Base-by-base conservation (phyloP, 2,888 invertebrate genomes). In the Tenthredo notha region DNA sequence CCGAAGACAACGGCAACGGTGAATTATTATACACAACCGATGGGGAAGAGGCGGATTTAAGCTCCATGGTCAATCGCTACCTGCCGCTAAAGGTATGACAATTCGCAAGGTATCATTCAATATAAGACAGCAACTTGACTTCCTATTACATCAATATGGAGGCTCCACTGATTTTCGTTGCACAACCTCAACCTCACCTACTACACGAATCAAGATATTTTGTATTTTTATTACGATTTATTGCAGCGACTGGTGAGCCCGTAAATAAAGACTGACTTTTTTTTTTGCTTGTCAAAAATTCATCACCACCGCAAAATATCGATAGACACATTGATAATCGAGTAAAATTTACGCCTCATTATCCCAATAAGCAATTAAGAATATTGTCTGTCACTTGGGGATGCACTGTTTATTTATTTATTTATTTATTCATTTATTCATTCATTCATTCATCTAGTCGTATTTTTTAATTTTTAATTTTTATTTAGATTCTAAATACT, bases 11-110 rank as follows among this genome's bases (percentile, higher is more conserved):
- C 94, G 94, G 95, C 89, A 96, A 96, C 92, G 96, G 96, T 86
- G 95, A 96, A 88, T 94, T 95, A 91, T 94, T 97, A 92, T 97
- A 95, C 94, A 93, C 94, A 37, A 89, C 90, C 87, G 94, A 95
- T 88, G 95, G 95, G 92, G 95, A 95, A 93, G 95, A 95, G 88
- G 94, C 94, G 89, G 95, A 95, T 94, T 94, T 97, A 92, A 94
- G 95, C 93, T 94, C 94, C 87, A 93, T 96, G 91, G 95, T 97
- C 87, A 97, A 97, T 93, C 95, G 95, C 86, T 97, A 96, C 94
- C 94, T 97, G 90, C 97, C 97, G 29, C 93, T 97, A 86, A 96
- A 96, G 95, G 97, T 97, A 95, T 91, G 92, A 90, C 86, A 84
- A 80, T 77, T 65, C 58, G 47, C 70, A 47, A 58, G 40, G 61